Conservation (phyloP, 2,888 invertebrate species). For the Lucinisca nassula region DNA sequence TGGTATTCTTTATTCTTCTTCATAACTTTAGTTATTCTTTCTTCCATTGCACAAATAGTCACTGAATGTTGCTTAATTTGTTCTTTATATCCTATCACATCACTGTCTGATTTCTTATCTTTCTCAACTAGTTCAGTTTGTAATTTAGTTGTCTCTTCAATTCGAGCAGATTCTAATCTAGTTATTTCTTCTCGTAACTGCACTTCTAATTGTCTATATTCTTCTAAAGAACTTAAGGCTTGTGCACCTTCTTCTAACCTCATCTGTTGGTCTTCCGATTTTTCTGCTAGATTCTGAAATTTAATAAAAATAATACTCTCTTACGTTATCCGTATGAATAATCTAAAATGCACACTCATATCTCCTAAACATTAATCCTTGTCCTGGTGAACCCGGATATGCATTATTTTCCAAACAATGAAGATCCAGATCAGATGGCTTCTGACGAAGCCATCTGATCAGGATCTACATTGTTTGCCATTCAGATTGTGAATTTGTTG, state of each 20-base stretch:
- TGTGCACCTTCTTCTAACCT: constrained; percentile 79
- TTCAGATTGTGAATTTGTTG: too few species aligned
- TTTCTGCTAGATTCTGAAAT: constrained; percentile 83
- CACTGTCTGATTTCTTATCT: constrained; percentile 74
- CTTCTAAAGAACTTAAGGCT: constrained; percentile 80
- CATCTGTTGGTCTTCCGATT: constrained; percentile 77
- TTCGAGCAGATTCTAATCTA: constrained; percentile 70
- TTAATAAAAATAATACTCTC: too few species aligned
- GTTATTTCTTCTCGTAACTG: constrained; percentile 78
- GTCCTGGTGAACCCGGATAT: too few species aligned
- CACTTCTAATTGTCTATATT: constrained; percentile 74
- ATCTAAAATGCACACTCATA: too few species aligned
- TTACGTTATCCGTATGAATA: too few species aligned
- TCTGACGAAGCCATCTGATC: too few species aligned
- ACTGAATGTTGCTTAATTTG: constrained; percentile 87
- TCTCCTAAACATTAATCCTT: too few species aligned
- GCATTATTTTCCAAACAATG: too few species aligned
- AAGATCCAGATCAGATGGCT: too few species aligned
- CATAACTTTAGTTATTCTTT: constrained; percentile 83
- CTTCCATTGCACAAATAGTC: constrained; percentile 88
- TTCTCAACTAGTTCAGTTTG: constrained; percentile 71
- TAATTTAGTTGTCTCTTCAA: constrained; percentile 71
- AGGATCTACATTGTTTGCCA: too few species aligned
- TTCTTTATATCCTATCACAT: constrained; percentile 84
- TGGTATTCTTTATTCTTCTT: constrained; percentile 86